These are phyloP conservation scores for Poecilia velifera DNA, from an alignment of 2,797 vertebrate genomes.

Conservation along the genomic window DNA sequence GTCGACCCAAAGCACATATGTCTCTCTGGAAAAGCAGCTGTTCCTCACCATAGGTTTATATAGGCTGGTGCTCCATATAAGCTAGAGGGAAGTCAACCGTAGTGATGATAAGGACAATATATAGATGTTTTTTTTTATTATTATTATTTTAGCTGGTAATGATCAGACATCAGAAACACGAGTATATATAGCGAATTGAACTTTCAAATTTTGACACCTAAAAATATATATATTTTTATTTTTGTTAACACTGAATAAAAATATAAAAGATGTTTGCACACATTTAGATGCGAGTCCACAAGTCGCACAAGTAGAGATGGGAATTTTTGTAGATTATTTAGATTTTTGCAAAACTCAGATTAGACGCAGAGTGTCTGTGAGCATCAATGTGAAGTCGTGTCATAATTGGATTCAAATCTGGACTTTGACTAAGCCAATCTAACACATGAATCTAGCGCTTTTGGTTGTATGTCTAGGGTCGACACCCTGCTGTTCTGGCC, in stretches of 20 bases:
- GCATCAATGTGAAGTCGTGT: not conserved
- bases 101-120: not conserved
- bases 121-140: not conserved
- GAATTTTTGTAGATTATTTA: not conserved
- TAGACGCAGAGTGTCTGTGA: not conserved
- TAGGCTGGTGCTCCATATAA: slow-evolving; percentile 23
- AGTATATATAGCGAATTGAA: not conserved
- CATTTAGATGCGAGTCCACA: not conserved
- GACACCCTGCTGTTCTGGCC: not conserved
- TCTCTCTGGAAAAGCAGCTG: slow-evolving; percentile 59
- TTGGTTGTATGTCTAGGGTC: not conserved
- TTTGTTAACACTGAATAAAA: not conserved
- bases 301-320: not conserved
- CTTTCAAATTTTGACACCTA: not conserved
- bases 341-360: not conserved
- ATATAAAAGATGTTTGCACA: not conserved
- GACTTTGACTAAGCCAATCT: not conserved
- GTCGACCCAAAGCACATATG: slow-evolving; percentile 40
- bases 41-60: slow-evolving; percentile 41
- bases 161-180: not conserved
- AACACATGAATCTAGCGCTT: not conserved
- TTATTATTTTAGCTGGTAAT: not conserved
- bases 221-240: too few species aligned
- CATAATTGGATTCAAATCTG: not conserved
- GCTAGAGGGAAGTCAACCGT: not conserved